Evolutionary conservation across 2,797 vertebrate genomes (phyloP).

Genomic region (Ptychobarbus kaznakovi): DNA sequence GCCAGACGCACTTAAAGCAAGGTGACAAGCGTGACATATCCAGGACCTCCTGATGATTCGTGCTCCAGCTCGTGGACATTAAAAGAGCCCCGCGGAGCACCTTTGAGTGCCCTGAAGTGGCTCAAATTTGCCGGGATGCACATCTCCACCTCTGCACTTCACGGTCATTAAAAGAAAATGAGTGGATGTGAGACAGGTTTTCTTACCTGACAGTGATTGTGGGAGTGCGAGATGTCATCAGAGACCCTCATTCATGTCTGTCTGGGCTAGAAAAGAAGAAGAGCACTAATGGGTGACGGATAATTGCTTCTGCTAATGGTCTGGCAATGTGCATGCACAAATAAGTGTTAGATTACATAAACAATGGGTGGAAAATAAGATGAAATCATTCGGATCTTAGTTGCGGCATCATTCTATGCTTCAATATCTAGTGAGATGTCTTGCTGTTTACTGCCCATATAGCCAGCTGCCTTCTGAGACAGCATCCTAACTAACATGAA

Average conservation of each 20-base stretch:
- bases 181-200: constrained; percentile 8
- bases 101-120: constrained; percentile 80
- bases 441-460: neutral
- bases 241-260: neutral
- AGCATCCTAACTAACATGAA: neutral
- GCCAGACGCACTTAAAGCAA: constrained; percentile 82
- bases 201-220: constrained; percentile 47
- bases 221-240: neutral
- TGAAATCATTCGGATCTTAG: neutral
- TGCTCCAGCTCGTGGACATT: constrained; percentile 66
- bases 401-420: neutral
- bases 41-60: constrained; percentile 85
- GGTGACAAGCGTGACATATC: constrained; percentile 86
- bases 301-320: constrained; percentile 22
- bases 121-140: constrained; percentile 77
- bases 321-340: neutral
- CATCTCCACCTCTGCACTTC: constrained; percentile 80
- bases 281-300: neutral
- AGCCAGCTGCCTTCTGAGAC: neutral
- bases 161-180: constrained; percentile 82
- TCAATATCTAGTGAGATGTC: neutral
- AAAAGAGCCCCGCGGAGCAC: constrained; percentile 69
- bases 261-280: neutral
- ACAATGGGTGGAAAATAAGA: neutral
- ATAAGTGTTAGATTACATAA: constrained; percentile 1